Conservation (phyloP, 64 coral and sea anemone genomes). For the Dendrophyllia cribrosa region DNA sequence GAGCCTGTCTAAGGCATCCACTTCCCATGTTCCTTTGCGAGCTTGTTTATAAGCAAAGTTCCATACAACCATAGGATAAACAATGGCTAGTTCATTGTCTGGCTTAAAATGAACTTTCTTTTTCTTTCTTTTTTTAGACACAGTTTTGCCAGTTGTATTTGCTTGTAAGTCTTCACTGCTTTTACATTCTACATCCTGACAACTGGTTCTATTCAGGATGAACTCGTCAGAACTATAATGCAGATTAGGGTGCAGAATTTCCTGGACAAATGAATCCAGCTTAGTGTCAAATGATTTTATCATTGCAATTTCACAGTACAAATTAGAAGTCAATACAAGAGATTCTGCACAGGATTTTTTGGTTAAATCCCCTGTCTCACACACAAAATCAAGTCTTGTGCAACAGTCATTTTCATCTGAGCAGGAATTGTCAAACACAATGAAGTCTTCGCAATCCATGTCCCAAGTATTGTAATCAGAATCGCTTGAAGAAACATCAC, state of each 20-base stretch:
- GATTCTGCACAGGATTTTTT: background rate
- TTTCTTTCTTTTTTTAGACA: background rate
- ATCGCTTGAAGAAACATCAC: background rate
- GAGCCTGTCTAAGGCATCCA: slow-evolving; percentile 37
- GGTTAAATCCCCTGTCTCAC: background rate
- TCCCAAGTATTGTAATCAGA: background rate
- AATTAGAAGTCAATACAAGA: background rate
- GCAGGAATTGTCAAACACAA: slow-evolving; percentile 21
- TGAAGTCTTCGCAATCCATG: slow-evolving; percentile 20
- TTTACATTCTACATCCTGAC: background rate
- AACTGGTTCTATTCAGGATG: background rate
- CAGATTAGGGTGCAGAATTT: slow-evolving; percentile 5
- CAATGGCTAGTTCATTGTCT: slow-evolving; percentile 33
- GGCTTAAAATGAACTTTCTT: slow-evolving; percentile 60
- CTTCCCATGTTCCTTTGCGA: slow-evolving; percentile 64
- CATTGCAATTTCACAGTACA: background rate
- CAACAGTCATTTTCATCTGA: background rate
- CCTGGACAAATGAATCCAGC: slow-evolving; percentile 17
- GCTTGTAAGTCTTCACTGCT: background rate
- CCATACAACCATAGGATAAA: slow-evolving; percentile 53
- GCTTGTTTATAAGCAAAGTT: slow-evolving; percentile 58
- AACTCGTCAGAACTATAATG: background rate
- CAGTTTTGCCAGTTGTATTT: background rate
- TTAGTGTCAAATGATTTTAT: background rate
- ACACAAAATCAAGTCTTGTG: slow-evolving; percentile 1